phyloP scores from a whole-genome alignment of 2,113 vertebrate species.

The Menura novaehollandiae region DNA sequence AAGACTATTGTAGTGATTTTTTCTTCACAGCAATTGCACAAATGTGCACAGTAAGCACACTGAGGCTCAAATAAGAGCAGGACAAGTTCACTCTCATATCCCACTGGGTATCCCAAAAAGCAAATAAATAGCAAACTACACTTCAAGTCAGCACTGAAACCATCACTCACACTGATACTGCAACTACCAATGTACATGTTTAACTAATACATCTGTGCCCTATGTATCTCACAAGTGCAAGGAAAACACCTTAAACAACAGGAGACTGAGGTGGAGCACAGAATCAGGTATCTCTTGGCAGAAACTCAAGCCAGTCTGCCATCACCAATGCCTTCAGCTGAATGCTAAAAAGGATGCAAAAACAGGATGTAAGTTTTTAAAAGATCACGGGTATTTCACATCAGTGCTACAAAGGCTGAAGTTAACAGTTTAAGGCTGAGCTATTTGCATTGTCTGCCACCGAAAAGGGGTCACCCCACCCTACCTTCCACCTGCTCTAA shows the following conservation, averaged over 20 bases:
- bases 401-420: neutral
- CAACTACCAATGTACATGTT: neutral
- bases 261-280: neutral
- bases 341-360: neutral
- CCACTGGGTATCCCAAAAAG: neutral
- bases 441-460: neutral
- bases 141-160: conserved; percentile 19
- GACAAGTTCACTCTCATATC: neutral
- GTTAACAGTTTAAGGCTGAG: neutral
- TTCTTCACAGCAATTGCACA: conserved; percentile 1
- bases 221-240: neutral
- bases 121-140: neutral
- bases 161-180: neutral
- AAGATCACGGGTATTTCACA: neutral
- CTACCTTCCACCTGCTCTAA: neutral
- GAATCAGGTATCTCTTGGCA: neutral
- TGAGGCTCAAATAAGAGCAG: neutral
- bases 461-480: accelerated
- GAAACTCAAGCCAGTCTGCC: neutral
- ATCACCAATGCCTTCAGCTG: neutral
- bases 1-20: neutral
- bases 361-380: neutral
- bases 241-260: neutral
- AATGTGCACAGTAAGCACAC: conserved; percentile 41
- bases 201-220: neutral